Evolutionary conservation across 2,888 invertebrate genomes (phyloP).

Genomic region (Tipula lateralis): DNA sequence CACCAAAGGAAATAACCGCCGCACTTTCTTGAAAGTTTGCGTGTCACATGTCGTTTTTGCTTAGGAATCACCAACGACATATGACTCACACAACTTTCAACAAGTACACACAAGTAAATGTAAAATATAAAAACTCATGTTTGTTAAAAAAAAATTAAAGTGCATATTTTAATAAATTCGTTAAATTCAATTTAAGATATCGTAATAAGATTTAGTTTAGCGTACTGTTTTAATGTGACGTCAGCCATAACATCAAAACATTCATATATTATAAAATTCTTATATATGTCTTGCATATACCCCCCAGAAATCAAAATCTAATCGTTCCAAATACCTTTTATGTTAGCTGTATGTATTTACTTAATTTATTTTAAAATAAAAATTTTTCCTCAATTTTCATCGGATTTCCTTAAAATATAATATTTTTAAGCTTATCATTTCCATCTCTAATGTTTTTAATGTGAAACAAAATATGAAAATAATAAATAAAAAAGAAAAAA

Average conservation of each 20-base stretch:
- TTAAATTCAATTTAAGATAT: too few relatives aligned
- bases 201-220: too few relatives aligned
- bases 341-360: neutral
- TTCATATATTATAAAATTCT: neutral
- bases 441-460: neutral
- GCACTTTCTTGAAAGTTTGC: too few relatives aligned
- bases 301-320: neutral
- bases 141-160: too few relatives aligned
- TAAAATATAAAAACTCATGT: too few relatives aligned
- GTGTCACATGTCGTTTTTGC: too few relatives aligned
- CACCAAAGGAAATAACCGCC: too few relatives aligned
- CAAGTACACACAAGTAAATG: too few relatives aligned
- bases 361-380: neutral
- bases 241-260: neutral
- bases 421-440: neutral
- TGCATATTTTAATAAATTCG: too few relatives aligned
- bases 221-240: neutral
- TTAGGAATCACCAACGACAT: too few relatives aligned
- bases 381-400: neutral
- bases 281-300: neutral
- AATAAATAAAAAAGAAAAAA: neutral
- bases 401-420: neutral
- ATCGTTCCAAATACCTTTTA: neutral
- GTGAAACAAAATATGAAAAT: neutral
- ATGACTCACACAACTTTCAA: too few relatives aligned